Evolutionary conservation across 2,888 invertebrate species (phyloP), one percentile per base, ranked within the genome.

Genomic region (Sialis lutaria): DNA sequence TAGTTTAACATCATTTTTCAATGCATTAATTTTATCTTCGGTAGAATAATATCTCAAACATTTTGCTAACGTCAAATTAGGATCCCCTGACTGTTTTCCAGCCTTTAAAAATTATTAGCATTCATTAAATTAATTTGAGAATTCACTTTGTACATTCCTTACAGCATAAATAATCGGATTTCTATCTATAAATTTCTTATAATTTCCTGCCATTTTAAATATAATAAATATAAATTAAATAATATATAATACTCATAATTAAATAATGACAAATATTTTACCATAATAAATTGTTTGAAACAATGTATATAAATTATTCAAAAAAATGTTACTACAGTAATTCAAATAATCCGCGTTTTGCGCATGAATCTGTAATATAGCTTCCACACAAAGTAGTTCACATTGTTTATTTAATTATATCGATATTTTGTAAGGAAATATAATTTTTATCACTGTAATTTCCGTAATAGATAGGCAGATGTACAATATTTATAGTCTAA

Each of bases 111-210:
- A 42, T 22, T 31, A 30, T 30, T 12, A 42, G 8, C 31, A 22
- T 6, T 31, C 4, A 42, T 30, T 9, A 22, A 42, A 22, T 3
- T 13, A 30, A n/a, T 42, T 42, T 42, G 6, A 13, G 8, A 22
- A 13, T 10, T 13, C 10, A 41, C 9, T 9, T 40, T n/a, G 35
- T 33, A 22, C 30, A 42, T 46, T 44, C 42, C n/a, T 50, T 54
- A 57, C 57, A 35, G 57, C 49, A 32, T 50, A 50, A 47, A 53
- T 52, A 40, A 50, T 40, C 9, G 54, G 52, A 8, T 35, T 46
- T 45, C 48, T 48, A 50, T 63, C 62, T 22, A 55, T 55, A 50
- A 55, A 62, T 57, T 56, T 59, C 49, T 58, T 59, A n/a, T 48
- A 47, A 53, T 61, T 59, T 35, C 53, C 56, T 42, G 59, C 56